A percentile compares a stretch with the other conserved stretches of the same genome.
These are phyloP conservation scores for Sylvilagus floridanus DNA, from an alignment of 2,797 vertebrate genomes.

Conservation along the genomic window DNA sequence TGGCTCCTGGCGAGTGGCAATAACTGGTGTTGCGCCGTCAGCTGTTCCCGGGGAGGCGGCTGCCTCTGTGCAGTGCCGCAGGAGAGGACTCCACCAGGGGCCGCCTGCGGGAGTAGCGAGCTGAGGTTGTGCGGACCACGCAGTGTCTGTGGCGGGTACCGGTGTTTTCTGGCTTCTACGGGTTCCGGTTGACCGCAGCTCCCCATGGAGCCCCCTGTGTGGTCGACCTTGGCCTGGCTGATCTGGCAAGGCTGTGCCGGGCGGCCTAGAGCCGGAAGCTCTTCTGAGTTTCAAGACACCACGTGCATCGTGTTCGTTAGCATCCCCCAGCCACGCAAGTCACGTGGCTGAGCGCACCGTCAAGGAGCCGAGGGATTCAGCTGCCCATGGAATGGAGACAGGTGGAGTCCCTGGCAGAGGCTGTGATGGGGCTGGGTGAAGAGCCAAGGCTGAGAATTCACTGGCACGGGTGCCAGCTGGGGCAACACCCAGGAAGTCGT, in stretches of 20 bases:
- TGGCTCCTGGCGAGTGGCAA: not conserved
- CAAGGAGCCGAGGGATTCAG: not conserved
- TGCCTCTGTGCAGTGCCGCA: not conserved
- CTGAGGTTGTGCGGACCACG: not conserved
- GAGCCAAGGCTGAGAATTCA: not conserved
- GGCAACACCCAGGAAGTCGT: not conserved
- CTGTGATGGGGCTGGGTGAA: not conserved
- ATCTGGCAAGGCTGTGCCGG: not conserved
- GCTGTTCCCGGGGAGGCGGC: not conserved
- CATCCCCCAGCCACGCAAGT: not conserved
- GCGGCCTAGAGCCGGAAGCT: not conserved
- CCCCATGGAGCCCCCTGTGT: not conserved
- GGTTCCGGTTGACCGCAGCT: not conserved
- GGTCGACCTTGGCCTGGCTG: accelerated
- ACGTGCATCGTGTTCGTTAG: not conserved
- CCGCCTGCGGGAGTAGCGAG: not conserved
- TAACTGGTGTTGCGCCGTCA: not conserved
- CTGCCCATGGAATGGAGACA: not conserved
- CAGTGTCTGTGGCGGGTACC: not conserved
- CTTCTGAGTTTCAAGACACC: not conserved
- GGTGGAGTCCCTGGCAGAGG: not conserved
- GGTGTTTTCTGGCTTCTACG: not conserved
- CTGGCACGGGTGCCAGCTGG: not conserved
- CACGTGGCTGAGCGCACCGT: not conserved
- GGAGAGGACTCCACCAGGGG: not conserved